Percentiles rank a stretch among this genome's conserved stretches.
These are phyloP conservation scores for Erynnis tages DNA, from an alignment of 2,888 invertebrate genomes.

Conservation along the genomic window DNA sequence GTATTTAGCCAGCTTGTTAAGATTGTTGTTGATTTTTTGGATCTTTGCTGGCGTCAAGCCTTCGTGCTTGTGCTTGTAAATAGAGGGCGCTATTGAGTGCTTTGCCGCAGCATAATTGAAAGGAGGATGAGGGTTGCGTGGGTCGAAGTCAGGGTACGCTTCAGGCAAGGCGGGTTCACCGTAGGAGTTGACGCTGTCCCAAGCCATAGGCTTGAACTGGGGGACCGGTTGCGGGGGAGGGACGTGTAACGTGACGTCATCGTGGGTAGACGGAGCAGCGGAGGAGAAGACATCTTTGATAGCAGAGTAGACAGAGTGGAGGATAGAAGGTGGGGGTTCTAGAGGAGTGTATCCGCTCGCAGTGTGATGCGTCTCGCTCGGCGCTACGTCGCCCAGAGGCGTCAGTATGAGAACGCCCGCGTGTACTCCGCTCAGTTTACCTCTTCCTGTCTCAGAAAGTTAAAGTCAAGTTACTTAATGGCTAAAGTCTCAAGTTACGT, in stretches of 20 bases:
- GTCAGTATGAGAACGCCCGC: slow-evolving; percentile 72
- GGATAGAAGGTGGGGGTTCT: slow-evolving; percentile 65
- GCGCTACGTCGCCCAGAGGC: slow-evolving; percentile 58
- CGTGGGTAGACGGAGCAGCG: slow-evolving; percentile 38
- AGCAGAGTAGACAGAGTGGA: slow-evolving; percentile 66
- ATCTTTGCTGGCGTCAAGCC: slow-evolving; percentile 65
- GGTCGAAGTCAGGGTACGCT: slow-evolving; percentile 58
- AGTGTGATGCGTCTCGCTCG: slow-evolving; percentile 51
- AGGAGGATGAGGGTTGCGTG: slow-evolving; percentile 50
- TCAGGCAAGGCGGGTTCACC: slow-evolving; percentile 67
- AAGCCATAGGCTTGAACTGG: slow-evolving; percentile 60
- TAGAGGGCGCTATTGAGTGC: slow-evolving; percentile 40
- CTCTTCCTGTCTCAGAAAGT: slow-evolving; percentile 74
- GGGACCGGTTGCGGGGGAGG: slow-evolving; percentile 58
- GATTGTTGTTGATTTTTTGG: slow-evolving; percentile 65
- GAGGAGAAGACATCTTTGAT: slow-evolving; percentile 62
- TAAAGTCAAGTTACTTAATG: slow-evolving; percentile 33
- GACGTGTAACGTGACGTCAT: slow-evolving; percentile 47
- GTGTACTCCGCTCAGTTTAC: slow-evolving; percentile 71
- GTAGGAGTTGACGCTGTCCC: slow-evolving; percentile 71
- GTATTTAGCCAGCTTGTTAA: slow-evolving; percentile 58
- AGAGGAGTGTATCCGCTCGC: slow-evolving; percentile 55
- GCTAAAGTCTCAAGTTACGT: slow-evolving; percentile 32
- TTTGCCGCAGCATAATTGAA: slow-evolving; percentile 59
- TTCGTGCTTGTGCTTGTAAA: slow-evolving; percentile 40